Conservation (phyloP, 2,113 vertebrate genomes). For the Gila orcuttii region DNA sequence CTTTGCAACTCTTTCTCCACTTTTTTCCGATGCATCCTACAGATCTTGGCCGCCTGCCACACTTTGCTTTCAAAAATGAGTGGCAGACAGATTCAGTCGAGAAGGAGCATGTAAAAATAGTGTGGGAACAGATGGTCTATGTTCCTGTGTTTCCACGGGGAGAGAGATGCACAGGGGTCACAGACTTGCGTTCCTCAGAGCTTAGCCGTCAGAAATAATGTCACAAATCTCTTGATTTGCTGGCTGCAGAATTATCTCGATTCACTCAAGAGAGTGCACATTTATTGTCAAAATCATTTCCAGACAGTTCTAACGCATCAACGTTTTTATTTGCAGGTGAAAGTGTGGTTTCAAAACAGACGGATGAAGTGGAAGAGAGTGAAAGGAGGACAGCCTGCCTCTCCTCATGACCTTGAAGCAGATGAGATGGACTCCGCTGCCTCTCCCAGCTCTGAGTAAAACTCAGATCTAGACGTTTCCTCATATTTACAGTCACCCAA, state of each 20-base stretch:
- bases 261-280: slow-evolving; percentile 15
- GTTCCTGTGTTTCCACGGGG: slow-evolving; percentile 57
- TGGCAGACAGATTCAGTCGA: slow-evolving; percentile 57
- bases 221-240: slow-evolving; percentile 37
- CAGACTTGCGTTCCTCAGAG: slow-evolving; percentile 19
- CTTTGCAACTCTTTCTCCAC: slow-evolving; percentile 56
- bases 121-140: slow-evolving; percentile 68
- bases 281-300: slow-evolving; percentile 13
- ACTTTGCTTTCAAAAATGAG: slow-evolving; percentile 60
- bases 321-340: slow-evolving; percentile 80
- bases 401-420: slow-evolving; percentile 83
- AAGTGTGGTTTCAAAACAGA: slow-evolving; percentile 99
- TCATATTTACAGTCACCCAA: slow-evolving; percentile 28
- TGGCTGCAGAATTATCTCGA: slow-evolving; percentile 11
- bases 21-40: slow-evolving; percentile 69
- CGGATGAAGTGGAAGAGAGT: slow-evolving; percentile 99
- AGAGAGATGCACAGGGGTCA: slow-evolving; percentile 60
- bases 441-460: slow-evolving; percentile 88
- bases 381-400: slow-evolving; percentile 88
- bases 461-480: slow-evolving; percentile 5
- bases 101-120: slow-evolving; percentile 60
- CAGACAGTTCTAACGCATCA: slow-evolving; percentile 23
- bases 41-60: slow-evolving; percentile 61
- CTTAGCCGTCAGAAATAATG: slow-evolving; percentile 49
- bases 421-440: slow-evolving; percentile 91